phyloP scores from a whole-genome alignment of 2,113 vertebrate genomes.

The Neogobius melanostomus region DNA sequence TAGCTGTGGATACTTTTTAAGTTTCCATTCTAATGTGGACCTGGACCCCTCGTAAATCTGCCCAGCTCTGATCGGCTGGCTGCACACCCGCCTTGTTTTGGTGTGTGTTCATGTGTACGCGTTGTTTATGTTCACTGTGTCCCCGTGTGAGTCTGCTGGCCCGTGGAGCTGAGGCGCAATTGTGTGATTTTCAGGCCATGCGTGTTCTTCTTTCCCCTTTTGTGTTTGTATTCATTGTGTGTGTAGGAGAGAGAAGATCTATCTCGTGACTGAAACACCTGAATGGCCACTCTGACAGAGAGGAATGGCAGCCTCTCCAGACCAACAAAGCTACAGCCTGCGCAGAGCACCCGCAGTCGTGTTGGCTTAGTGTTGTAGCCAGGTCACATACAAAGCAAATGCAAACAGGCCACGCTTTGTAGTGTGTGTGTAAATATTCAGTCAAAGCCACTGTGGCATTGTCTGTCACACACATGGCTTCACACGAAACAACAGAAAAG shows the following conservation, averaged over 20 bases:
- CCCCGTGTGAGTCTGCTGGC: constrained; percentile 36
- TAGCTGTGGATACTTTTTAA: constrained; percentile 29
- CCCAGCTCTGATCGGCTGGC: constrained; percentile 30
- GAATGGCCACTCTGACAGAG: constrained; percentile 57
- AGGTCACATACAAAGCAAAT: constrained; percentile 29
- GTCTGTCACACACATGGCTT: constrained; percentile 5
- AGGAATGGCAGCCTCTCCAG: constrained; percentile 52
- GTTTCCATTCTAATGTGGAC: constrained; percentile 34
- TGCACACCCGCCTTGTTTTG: constrained; percentile 32
- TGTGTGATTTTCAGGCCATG: constrained; percentile 27
- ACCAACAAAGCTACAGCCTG: constrained; percentile 50
- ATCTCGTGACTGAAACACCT: constrained; percentile 56
- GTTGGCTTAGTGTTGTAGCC: constrained; percentile 50
- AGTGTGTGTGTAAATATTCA: constrained; percentile 18
- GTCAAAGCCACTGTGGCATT: constrained; percentile 18
- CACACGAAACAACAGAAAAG: neutral
- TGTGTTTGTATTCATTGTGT: constrained; percentile 7
- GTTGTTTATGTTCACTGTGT: constrained; percentile 36
- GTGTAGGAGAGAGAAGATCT: constrained; percentile 23
- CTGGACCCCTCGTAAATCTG: constrained; percentile 48
- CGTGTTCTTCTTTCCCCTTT: constrained; percentile 9
- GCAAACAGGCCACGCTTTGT: constrained; percentile 15
- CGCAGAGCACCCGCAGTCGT: constrained; percentile 15
- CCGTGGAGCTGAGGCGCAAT: constrained; percentile 32
- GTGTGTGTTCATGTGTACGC: constrained; percentile 21